Conservation (phyloP, 1,140 invertebrate genomes). For the Bombus waltoni region DNA sequence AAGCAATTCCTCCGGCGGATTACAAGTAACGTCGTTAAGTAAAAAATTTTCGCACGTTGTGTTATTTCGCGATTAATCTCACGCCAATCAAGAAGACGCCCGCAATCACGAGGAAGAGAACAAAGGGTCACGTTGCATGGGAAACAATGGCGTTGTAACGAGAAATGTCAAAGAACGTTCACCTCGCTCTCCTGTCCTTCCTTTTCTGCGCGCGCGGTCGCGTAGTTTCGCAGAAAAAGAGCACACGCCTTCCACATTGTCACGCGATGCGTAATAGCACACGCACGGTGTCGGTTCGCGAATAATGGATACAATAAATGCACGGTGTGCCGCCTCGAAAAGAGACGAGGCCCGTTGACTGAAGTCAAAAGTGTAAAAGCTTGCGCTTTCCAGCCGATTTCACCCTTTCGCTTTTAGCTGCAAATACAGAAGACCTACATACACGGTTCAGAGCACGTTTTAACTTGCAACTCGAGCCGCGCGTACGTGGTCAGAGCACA, state of each 20-base stretch:
- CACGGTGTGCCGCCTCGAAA: conserved; percentile 7
- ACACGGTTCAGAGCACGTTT: conserved; percentile 58
- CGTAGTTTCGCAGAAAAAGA: conserved; percentile 1
- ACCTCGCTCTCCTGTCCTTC: background rate
- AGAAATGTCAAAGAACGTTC: conserved; percentile 40
- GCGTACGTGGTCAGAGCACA: conserved; percentile 52
- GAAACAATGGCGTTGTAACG: conserved; percentile 7
- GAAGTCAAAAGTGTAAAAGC: conserved; percentile 71
- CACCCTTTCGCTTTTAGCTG: conserved; percentile 68
- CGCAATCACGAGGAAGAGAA: background rate
- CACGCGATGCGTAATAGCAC: conserved; percentile 50
- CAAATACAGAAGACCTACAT: conserved; percentile 47
- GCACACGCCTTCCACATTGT: conserved; percentile 17
- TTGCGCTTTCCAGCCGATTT: conserved; percentile 66
- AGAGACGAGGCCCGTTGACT: conserved; percentile 23
- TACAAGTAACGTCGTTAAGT: background rate
- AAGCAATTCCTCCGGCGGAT: background rate
- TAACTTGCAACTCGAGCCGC: conserved; percentile 47
- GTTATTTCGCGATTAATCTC: conserved; percentile 16
- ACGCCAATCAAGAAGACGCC: conserved; percentile 17
- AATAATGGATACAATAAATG: conserved; percentile 55
- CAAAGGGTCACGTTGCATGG: background rate
- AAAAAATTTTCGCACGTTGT: conserved; percentile 4
- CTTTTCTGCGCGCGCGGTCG: background rate
- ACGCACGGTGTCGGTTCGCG: conserved; percentile 8